These are phyloP conservation scores for Ciconia maguari DNA, from an alignment of 2,113 vertebrate genomes.

Conservation along the genomic window DNA sequence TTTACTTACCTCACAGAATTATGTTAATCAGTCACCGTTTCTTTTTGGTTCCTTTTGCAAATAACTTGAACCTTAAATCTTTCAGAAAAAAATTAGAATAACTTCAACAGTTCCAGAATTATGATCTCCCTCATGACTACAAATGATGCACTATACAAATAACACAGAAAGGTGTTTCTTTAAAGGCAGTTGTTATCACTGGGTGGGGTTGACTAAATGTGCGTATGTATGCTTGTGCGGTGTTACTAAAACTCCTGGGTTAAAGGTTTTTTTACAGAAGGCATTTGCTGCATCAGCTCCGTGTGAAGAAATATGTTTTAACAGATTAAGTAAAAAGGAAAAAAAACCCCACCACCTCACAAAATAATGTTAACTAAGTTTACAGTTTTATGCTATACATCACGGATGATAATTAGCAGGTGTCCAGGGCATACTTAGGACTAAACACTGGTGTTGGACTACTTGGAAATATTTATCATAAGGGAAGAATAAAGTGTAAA, in stretches of 20 bases:
- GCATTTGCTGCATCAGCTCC: background rate
- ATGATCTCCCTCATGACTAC: background rate
- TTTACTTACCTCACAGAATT: background rate
- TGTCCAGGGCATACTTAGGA: background rate
- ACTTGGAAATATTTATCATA: accelerated
- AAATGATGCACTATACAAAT: background rate
- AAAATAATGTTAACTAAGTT: background rate
- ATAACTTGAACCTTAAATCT: background rate
- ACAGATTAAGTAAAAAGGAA: background rate
- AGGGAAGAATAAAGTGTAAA: background rate
- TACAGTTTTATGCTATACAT: background rate
- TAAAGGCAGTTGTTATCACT: background rate
- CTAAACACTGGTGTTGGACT: background rate
- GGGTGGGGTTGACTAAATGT: background rate
- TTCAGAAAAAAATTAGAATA: background rate
- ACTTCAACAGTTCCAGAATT: background rate
- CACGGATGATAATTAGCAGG: background rate
- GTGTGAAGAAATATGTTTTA: background rate
- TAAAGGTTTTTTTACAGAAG: background rate
- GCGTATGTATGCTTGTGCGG: background rate
- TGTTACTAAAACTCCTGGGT: background rate
- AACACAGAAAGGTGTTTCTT: background rate
- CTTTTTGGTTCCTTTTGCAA: background rate
- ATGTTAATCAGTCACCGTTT: background rate
- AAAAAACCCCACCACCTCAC: accelerated